Evolutionary conservation across 2,888 invertebrate species (phyloP).

Genomic region (Yponomeuta cagnagella): DNA sequence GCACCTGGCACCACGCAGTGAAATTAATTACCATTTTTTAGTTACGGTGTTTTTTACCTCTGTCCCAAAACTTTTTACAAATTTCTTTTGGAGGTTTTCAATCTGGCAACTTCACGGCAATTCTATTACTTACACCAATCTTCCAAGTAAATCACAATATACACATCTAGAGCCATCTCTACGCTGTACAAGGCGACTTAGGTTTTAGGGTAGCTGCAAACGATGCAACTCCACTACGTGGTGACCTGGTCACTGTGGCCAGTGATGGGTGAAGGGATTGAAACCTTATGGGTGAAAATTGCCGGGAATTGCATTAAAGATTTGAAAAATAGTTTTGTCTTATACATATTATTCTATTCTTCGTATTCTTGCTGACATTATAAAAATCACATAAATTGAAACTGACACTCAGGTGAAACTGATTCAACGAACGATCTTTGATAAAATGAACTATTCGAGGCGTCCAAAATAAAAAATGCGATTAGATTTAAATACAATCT

Average conservation of each 20-base stretch:
- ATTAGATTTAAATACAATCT: too few species aligned
- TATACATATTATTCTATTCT: too few species aligned
- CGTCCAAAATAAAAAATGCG: too few species aligned
- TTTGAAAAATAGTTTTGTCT: too few species aligned
- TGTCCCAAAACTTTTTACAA: not conserved
- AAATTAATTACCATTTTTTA: slow-evolving; percentile 21
- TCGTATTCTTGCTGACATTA: too few species aligned
- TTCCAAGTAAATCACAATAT: not conserved
- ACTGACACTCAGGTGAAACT: too few species aligned
- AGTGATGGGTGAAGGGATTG: not conserved
- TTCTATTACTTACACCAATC: too few species aligned
- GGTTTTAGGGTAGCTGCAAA: slow-evolving; percentile 4
- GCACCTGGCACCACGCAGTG: slow-evolving; percentile 63
- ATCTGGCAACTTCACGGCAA: too few species aligned
- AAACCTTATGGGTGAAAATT: not conserved
- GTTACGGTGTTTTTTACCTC: not conserved
- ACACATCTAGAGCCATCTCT: not conserved
- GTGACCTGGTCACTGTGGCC: slow-evolving; percentile 31
- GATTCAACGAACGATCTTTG: too few species aligned
- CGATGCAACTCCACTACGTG: slow-evolving; percentile 46
- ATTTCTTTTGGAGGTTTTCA: too few species aligned
- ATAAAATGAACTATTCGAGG: too few species aligned
- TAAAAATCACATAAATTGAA: too few species aligned
- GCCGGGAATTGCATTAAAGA: not conserved
- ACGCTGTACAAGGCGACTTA: not conserved